Evolutionary conservation across 2,797 vertebrate species (phyloP), one percentile per base, ranked within the genome.

Genomic region (Hoplostethus atlanticus): DNA sequence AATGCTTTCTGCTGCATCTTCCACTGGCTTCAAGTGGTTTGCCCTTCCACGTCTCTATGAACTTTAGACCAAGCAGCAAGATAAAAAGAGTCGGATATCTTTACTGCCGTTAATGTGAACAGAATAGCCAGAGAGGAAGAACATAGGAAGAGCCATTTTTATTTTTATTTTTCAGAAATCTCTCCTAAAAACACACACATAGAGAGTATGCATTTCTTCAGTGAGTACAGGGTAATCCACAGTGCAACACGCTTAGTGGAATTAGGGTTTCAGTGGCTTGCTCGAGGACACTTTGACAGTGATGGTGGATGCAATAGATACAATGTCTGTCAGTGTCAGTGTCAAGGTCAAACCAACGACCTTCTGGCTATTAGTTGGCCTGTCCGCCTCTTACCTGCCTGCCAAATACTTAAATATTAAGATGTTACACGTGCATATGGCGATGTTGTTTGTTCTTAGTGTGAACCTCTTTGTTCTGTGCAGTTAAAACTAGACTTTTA

Each of bases 1-100:
- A 90, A 80, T 68, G 56, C 55, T 75, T 44, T 56, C 65, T 55
- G 75, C 62, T 58, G 73, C 64, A 65, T 84, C 78, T 72, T 76
- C 59, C 54, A 65, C 34, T 44, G 59, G 25, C 68, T 74, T 63
- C 31, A 8, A 64, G 60, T 73, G 60, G 64, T 87, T 73, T 57
- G 31, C 51, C 28, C 76, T 70, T 76, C 47, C 4, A 53, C 15
- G 63, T 71, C 53, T 75, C 52, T 21, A 50, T 81, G 64, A 75
- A 69, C 38, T 73, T 71, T 21, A 50, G 46, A 72, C 21, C 13
- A 55, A 36, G 62, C 61, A 50, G 31, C 2, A 31, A 69, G 2
- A 17, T 28, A 82, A 64, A 69, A 8, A 21, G 34, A 34, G 21
- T 34, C 15, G 17, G n/a, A 44, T 10, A n/a, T 10, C 34, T 21